phyloP scores from a whole-genome alignment of 2,888 invertebrate species.

The Pycnomerus fuliginosus region DNA sequence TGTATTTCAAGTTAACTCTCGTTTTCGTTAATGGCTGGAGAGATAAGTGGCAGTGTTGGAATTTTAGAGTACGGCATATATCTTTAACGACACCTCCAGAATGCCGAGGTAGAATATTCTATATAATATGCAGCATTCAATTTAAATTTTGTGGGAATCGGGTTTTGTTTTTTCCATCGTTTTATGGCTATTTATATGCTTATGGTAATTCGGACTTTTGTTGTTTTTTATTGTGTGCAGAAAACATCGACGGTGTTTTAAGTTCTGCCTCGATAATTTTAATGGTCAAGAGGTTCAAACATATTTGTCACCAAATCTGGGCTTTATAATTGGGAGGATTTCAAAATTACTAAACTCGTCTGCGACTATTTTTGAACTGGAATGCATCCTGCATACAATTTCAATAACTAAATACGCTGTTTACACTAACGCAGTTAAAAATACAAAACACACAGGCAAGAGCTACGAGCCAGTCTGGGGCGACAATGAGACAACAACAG shows the following conservation, averaged over 20 bases:
- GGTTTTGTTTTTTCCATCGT: constrained; percentile 45
- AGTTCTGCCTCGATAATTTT: constrained; percentile 41
- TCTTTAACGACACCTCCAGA: constrained; percentile 48
- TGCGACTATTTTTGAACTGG: constrained; percentile 15
- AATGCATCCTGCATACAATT: constrained; percentile 10
- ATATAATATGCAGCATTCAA: constrained; percentile 50
- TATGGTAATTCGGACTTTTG: constrained; percentile 46
- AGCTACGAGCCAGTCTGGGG: constrained; percentile 38
- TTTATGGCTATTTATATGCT: constrained; percentile 49
- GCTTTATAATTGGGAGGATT: constrained; percentile 2
- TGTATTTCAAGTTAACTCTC: constrained; percentile 40
- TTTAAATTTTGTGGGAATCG: constrained; percentile 50
- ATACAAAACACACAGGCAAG: constrained; percentile 36
- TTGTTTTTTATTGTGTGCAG: constrained; percentile 38
- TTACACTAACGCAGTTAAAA: constrained; percentile 30
- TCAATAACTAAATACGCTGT: constrained; percentile 23
- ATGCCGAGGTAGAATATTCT: constrained; percentile 48
- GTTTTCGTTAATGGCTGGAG: constrained; percentile 47
- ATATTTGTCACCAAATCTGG: constrained; percentile 30
- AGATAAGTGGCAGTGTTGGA: constrained; percentile 45
- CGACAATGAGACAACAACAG: constrained; percentile 38
- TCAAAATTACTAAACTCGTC: constrained; percentile 7
- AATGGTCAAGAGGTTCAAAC: constrained; percentile 37
- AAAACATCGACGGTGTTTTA: constrained; percentile 37
- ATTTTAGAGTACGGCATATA: constrained; percentile 45